Conservation (phyloP, 2,113 vertebrate species). For the Bucco capensis region DNA sequence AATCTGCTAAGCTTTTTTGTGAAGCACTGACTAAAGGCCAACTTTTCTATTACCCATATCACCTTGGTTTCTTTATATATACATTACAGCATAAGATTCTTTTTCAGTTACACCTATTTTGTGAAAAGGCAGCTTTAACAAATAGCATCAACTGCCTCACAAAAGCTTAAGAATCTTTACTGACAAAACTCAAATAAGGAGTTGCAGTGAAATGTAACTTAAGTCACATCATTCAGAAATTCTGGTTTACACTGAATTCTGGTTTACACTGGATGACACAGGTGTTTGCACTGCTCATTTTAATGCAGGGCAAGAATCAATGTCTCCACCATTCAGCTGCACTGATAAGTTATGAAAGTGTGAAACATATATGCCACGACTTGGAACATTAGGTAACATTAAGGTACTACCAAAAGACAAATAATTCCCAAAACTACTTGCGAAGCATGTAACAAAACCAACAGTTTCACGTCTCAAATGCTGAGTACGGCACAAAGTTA, state of each 20-base stretch:
- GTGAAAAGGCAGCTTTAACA: background rate
- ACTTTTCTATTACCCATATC: background rate
- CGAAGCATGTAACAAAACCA: background rate
- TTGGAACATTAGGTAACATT: too few relatives aligned
- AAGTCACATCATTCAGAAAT: background rate
- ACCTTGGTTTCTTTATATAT: background rate
- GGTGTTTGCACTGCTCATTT: background rate
- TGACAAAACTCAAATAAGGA: background rate
- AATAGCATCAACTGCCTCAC: background rate
- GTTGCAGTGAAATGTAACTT: background rate
- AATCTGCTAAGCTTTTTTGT: background rate
- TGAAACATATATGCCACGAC: background rate
- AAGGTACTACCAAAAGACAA: background rate
- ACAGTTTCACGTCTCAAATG: background rate
- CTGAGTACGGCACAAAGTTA: background rate
- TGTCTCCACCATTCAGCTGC: background rate
- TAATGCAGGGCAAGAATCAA: background rate
- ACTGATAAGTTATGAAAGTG: fast-evolving
- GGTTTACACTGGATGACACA: too few relatives aligned
- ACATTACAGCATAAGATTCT: background rate
- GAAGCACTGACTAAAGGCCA: background rate
- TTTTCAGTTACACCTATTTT: background rate
- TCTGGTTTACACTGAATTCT: too few relatives aligned
- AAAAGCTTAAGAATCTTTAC: background rate
- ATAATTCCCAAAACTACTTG: background rate